A percentile compares a stretch with the other conserved stretches of the same genome.
Evolutionary conservation across 2,797 vertebrate genomes (phyloP).

Genomic region (Antennarius maculatus): DNA sequence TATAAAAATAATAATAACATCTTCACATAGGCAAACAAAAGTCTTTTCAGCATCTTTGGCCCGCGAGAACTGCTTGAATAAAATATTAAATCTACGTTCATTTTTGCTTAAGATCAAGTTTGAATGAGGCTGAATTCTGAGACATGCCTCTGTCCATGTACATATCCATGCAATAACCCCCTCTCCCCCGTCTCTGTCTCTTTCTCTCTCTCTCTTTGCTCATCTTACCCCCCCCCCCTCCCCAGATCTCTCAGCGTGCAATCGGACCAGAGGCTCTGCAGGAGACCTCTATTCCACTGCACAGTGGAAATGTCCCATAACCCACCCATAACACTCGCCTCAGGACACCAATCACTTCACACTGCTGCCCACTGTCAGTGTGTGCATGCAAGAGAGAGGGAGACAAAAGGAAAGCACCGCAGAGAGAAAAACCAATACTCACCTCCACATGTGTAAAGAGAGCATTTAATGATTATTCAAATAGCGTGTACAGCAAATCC

Average conservation of each 20-base stretch:
- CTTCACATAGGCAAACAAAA: too few relatives aligned
- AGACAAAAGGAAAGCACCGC: constrained; percentile 3
- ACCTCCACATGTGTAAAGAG: constrained; percentile 16
- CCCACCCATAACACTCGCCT: constrained; percentile 69
- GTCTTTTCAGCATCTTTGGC: too few relatives aligned
- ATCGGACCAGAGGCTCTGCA: constrained; percentile 46
- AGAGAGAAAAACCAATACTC: background rate
- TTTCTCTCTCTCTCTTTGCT: background rate
- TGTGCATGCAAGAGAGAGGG: constrained; percentile 2
- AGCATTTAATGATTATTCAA: constrained; percentile 39
- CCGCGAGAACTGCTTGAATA: too few relatives aligned
- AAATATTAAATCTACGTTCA: too few relatives aligned
- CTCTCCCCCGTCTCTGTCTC: too few relatives aligned
- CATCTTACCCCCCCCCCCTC: constrained; percentile 11
- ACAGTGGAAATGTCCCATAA: constrained; percentile 63
- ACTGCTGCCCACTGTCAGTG: constrained; percentile 29
- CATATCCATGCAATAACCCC: too few relatives aligned
- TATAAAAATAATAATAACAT: too few relatives aligned
- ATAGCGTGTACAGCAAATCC: constrained; percentile 23
- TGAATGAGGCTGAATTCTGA: too few relatives aligned
- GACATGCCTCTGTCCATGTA: too few relatives aligned
- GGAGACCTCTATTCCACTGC: constrained; percentile 54
- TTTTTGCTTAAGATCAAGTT: too few relatives aligned
- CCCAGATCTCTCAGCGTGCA: constrained; percentile 15
- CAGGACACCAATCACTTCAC: constrained; percentile 68